Base-by-base conservation (phyloP, 1,140 invertebrate species). In the Drusus annulatus region DNA sequence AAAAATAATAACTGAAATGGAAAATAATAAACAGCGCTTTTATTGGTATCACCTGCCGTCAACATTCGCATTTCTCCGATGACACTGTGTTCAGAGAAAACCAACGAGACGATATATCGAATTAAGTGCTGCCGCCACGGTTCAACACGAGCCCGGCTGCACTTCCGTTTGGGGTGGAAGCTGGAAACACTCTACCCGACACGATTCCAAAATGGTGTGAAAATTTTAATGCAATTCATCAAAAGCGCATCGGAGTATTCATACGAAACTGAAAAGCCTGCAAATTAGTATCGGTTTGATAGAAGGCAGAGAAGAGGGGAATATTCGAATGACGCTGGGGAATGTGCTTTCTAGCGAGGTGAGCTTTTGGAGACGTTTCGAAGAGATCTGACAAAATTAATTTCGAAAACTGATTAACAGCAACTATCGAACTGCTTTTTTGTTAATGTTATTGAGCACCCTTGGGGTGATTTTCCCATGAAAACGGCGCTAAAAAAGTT, bases 41-140 rank as follows among this genome's bases (percentile, higher is more conserved):
- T 0, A 36, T 65, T 65, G 28, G 23, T 17, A 31, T n/a, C 8
- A n/a, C 50, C 68, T 71, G 50, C 31, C 16, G 45, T 71, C 16
- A 19, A 71, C 36, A 23, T 71, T 51, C 13, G 68, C 19, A 51
- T 51, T 50, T 23, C 17, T 13, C 23, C 17, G 1, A 52, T 71
- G 68, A 52, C 45, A 50, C 19, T n/a, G 19, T 19, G 68, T 71
- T 51, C 50, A 52, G 50, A 19, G 36, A 51, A 51, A 71, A 25
- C 17, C 68, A 50, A 71, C 68, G 36, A 51, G 36, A 50, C 68
- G 68, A 71, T 71, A 71, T 52, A 71, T 71, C 45, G 68, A 50
- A 71, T 71, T 71, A 71, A 71, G 45, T 45, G 36, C 23, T 51
- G 19, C 45, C 36, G 16, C 16, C 68, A 16, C 17, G 21, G 68